These are phyloP conservation scores for Ctenopoma kingsleyae DNA, from an alignment of 2,797 vertebrate genomes.

Conservation along the genomic window DNA sequence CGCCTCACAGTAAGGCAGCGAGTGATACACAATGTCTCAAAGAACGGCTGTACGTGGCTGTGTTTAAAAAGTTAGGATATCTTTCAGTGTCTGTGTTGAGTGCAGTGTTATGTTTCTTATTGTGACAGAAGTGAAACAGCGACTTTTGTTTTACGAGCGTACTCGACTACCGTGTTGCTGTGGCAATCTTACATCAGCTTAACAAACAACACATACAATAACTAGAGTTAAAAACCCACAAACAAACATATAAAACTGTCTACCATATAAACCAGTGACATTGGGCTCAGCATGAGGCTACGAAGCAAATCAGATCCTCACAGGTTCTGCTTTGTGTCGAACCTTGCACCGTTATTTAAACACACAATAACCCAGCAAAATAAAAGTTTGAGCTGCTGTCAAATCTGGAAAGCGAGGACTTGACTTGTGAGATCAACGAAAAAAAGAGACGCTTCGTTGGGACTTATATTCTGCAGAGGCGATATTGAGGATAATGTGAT, in stretches of 20 bases:
- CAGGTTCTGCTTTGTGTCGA: conserved; percentile 35
- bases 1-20: conserved; percentile 54
- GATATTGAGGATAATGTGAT: conserved; percentile 12
- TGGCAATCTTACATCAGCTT: conserved; percentile 37
- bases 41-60: conserved; percentile 44
- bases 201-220: conserved; percentile 21
- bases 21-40: conserved; percentile 28
- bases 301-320: conserved; percentile 31
- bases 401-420: conserved; percentile 29
- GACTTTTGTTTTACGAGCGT: not conserved
- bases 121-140: conserved; percentile 28
- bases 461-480: conserved; percentile 56
- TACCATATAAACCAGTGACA: conserved; percentile 46
- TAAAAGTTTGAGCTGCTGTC: conserved; percentile 35
- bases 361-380: conserved; percentile 6
- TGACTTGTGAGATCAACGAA: not conserved
- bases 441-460: not conserved
- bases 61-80: conserved; percentile 25
- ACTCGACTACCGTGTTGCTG: conserved; percentile 14
- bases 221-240: conserved; percentile 39
- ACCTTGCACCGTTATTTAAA: conserved; percentile 28
- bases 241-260: conserved; percentile 45
- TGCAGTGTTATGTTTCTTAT: conserved; percentile 35
- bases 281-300: conserved; percentile 48
- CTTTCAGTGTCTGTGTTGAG: conserved; percentile 56